phyloP scores from a whole-genome alignment of 1,140 invertebrate genomes.

The Panagrolaimus sp. region DNA sequence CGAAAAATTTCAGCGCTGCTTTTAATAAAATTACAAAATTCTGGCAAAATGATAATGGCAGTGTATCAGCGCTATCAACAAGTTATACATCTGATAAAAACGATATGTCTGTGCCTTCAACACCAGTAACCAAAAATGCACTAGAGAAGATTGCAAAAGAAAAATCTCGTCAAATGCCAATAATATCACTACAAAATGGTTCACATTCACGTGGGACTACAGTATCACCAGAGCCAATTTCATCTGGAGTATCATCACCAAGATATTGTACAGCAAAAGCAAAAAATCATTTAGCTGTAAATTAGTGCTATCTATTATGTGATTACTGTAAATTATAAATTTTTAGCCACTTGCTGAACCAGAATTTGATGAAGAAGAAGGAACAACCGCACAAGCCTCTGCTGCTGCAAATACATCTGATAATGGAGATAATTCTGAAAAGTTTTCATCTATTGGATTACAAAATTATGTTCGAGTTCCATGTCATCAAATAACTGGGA shows the following conservation, averaged over 20 bases:
- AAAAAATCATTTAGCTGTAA: slow-evolving; percentile 18
- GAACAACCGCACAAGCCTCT: too few relatives aligned
- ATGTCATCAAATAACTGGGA: slow-evolving; percentile 15
- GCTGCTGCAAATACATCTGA: too few relatives aligned
- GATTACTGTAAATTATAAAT: slow-evolving; percentile 4
- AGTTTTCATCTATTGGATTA: neutral
- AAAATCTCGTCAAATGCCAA: slow-evolving; percentile 6
- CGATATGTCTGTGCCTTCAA: neutral
- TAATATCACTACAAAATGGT: neutral
- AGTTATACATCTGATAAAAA: neutral
- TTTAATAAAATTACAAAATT: slow-evolving; percentile 40
- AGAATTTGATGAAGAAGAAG: slow-evolving; percentile 25
- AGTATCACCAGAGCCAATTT: slow-evolving; percentile 1
- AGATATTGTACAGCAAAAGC: slow-evolving; percentile 9
- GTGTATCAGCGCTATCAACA: neutral
- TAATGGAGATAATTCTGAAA: neutral
- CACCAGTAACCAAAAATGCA: neutral
- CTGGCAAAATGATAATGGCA: slow-evolving; percentile 29
- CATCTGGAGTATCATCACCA: neutral
- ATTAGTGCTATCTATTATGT: neutral
- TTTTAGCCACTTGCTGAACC: slow-evolving; percentile 42
- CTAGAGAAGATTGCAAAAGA: slow-evolving; percentile 3
- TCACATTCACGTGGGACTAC: slow-evolving; percentile 8
- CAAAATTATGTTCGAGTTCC: slow-evolving; percentile 1
- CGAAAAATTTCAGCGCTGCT: slow-evolving; percentile 27